phyloP scores from a whole-genome alignment of 30 jellyfish, hydroid and myxozoan species.

The Clytia hemisphaerica region DNA sequence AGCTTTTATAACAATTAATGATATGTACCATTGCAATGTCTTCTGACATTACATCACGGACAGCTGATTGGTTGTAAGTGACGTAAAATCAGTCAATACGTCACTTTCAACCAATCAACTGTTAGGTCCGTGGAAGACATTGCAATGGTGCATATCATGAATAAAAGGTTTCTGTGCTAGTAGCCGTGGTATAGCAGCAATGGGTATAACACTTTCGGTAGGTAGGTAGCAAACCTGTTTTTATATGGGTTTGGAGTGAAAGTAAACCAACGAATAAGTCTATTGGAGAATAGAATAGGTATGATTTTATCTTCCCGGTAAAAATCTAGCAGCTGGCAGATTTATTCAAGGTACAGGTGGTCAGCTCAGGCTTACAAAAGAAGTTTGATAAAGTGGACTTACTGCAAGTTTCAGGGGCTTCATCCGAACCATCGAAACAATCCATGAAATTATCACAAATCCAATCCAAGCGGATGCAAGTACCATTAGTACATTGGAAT shows the following conservation, averaged over 20 bases:
- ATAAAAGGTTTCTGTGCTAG: not conserved
- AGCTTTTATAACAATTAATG: constrained; percentile 31
- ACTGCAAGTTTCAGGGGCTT: constrained; percentile 56
- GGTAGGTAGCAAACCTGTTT: not conserved
- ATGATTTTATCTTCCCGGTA: too few species aligned
- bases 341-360: not conserved
- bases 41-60: too few species aligned
- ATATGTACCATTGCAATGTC: too few species aligned
- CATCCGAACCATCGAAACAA: constrained; percentile 85
- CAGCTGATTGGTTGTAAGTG: too few species aligned
- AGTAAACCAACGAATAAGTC: too few species aligned
- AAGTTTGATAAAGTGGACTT: too few species aligned
- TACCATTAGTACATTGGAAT: constrained; percentile 43
- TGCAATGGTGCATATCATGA: too few species aligned
- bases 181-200: not conserved
- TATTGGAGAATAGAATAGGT: too few species aligned
- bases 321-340: not conserved
- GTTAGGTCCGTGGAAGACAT: too few species aligned
- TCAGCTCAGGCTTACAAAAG: not conserved
- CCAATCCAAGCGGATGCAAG: constrained; percentile 77
- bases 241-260: not conserved
- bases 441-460: constrained; percentile 82
- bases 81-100: too few species aligned
- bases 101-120: too few species aligned
- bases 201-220: not conserved